Base-by-base conservation (phyloP, 92 coral and sea anemone genomes). In the Isaurus tuberculatus region DNA sequence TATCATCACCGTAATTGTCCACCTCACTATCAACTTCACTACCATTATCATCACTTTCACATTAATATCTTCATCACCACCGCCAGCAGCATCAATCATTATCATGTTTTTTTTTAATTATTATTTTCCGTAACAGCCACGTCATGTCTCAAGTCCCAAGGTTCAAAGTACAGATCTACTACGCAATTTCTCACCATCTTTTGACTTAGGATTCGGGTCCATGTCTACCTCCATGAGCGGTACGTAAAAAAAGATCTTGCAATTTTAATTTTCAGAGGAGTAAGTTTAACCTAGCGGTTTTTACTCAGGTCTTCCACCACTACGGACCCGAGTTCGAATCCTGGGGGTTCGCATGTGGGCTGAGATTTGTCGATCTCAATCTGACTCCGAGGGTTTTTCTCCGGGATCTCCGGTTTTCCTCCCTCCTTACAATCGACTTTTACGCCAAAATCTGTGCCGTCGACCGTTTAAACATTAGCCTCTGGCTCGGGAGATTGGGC, bases 191-290 rank as follows among this genome's bases (percentile, higher is more conserved):
- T 81, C 92, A 4, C 79, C 84, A 28, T 86, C 92, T 36, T 88
- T 72, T 46, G 94, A 93, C 82, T 83, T 91, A 26, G 94, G 94
- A 17, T 86, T 91, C 58, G 91, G 89, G 11, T 93, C 94, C 0
- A 33, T 91, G 81, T 91, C 97, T 4, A 91, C 97, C n/a, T 93
- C 94, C 22, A 82, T 86, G 87, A 93, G 92, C 30, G 93, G 95
- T 90, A 71, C 80, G 92, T 70, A 82, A 58, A n/a, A 11, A n/a
- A 15, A 3, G 8, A 4, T 3, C 9, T 4, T 3, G 60, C 26
- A 16, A 4, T 51, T 51, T 0, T 2, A 51, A 5, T 2, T 2
- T 15, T 15, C 53, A 16, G 3, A 36, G 8, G 3, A 3, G 8
- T 40, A 40, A 13, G 46, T 40, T 40, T n/a, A n/a, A n/a, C n/a